A percentile compares a stretch with the other conserved stretches of the same genome.
These are phyloP conservation scores for Tenualosa ilisha DNA, from an alignment of 2,797 vertebrate genomes.

Conservation along the genomic window DNA sequence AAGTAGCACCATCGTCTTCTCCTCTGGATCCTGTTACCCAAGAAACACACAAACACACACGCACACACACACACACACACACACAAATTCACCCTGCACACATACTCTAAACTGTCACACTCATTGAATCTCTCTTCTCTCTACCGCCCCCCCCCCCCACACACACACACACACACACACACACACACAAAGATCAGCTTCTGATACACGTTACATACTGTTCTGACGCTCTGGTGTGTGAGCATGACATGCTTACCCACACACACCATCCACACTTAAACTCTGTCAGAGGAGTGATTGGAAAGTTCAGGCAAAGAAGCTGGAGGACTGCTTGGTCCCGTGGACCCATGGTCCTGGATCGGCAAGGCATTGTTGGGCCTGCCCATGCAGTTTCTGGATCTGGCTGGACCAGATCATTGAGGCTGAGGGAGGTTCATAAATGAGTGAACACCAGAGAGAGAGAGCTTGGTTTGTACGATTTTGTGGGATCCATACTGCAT, in stretches of 20 bases:
- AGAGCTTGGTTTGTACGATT: too few relatives aligned
- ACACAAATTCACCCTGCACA: background rate
- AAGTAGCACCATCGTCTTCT: conserved; percentile 70
- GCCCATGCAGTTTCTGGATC: too few relatives aligned
- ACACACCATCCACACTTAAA: background rate
- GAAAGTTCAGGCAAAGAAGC: too few relatives aligned
- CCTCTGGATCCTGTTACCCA: conserved; percentile 71
- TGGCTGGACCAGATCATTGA: too few relatives aligned
- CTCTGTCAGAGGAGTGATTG: too few relatives aligned
- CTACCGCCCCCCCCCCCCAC: background rate
- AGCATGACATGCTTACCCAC: background rate
- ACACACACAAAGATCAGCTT: background rate
- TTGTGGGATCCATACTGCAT: too few relatives aligned
- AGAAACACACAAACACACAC: conserved; percentile 10
- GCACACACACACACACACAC: background rate
- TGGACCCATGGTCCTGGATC: too few relatives aligned
- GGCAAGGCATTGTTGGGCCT: too few relatives aligned
- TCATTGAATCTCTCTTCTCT: background rate
- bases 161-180: background rate
- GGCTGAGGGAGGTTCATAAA: too few relatives aligned
- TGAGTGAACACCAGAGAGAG: too few relatives aligned
- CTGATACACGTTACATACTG: background rate
- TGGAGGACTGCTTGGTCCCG: too few relatives aligned
- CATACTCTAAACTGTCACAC: background rate
- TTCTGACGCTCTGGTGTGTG: too few relatives aligned